phyloP scores from a whole-genome alignment of 2,113 vertebrate species.

The Atrichornis clamosus region DNA sequence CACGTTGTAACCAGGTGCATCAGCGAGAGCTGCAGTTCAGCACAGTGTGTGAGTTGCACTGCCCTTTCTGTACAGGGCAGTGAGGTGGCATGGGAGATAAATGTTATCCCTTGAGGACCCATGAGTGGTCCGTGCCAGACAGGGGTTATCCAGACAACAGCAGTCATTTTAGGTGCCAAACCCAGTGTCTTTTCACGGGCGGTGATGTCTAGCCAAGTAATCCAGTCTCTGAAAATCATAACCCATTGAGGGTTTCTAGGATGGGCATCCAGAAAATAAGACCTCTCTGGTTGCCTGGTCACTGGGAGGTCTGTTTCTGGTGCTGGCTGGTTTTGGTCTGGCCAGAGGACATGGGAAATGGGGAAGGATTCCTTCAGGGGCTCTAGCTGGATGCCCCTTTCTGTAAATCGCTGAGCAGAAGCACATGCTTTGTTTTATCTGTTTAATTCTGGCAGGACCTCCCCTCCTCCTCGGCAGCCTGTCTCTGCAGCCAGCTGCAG shows the following conservation, averaged over 20 bases:
- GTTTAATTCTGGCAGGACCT: background rate
- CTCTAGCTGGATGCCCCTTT: background rate
- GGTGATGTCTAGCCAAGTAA: background rate
- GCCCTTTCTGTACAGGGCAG: background rate
- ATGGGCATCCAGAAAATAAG: background rate
- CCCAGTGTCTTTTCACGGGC: background rate
- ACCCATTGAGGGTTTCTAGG: background rate
- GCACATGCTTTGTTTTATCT: background rate
- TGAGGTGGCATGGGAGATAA: background rate
- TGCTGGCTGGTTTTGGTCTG: background rate
- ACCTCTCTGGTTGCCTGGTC: background rate
- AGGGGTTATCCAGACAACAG: background rate
- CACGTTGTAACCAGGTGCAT: too few relatives aligned
- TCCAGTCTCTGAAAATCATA: background rate
- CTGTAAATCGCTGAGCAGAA: background rate
- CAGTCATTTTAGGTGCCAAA: background rate
- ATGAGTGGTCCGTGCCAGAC: accelerated
- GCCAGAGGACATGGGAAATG: background rate
- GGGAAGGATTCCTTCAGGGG: background rate
- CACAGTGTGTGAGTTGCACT: background rate
- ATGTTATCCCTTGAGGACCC: background rate
- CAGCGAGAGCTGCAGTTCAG: background rate
- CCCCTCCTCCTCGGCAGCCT: background rate
- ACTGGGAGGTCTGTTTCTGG: background rate
- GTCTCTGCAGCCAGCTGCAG: background rate